Evolutionary conservation across 2,113 vertebrate species (phyloP).

Genomic region (Felis catus): DNA sequence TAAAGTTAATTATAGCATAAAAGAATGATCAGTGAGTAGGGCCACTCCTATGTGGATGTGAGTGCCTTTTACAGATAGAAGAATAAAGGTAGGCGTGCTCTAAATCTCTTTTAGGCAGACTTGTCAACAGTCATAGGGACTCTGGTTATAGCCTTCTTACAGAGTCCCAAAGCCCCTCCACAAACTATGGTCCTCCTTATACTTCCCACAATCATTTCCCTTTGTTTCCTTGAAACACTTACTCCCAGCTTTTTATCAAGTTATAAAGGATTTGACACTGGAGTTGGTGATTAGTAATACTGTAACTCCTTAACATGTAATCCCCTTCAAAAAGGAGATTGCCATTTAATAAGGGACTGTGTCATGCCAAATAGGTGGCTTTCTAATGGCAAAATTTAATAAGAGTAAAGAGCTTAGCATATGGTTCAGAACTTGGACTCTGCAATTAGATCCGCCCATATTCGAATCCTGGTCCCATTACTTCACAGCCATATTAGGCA

Average conservation of each 20-base stretch:
- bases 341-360: not conserved
- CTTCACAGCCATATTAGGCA: not conserved
- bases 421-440: slow-evolving; percentile 27
- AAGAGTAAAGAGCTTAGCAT: not conserved
- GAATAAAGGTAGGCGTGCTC: not conserved
- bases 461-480: not conserved
- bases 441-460: not conserved
- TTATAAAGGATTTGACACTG: not conserved
- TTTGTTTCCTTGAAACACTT: not conserved
- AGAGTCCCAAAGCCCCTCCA: not conserved
- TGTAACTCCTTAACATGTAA: not conserved
- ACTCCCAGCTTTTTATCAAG: not conserved
- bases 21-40: not conserved
- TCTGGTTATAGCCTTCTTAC: not conserved
- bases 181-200: not conserved
- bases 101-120: not conserved
- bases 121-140: not conserved
- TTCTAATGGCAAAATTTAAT: slow-evolving; percentile 1
- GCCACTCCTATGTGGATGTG: not conserved
- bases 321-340: not conserved
- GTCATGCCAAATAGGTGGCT: not conserved
- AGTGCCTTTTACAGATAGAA: not conserved
- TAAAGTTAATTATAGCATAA: not conserved
- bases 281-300: not conserved
- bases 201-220: not conserved